Evolutionary conservation across 1,140 invertebrate species (phyloP).

Genomic region (Drosophila novamexicana): DNA sequence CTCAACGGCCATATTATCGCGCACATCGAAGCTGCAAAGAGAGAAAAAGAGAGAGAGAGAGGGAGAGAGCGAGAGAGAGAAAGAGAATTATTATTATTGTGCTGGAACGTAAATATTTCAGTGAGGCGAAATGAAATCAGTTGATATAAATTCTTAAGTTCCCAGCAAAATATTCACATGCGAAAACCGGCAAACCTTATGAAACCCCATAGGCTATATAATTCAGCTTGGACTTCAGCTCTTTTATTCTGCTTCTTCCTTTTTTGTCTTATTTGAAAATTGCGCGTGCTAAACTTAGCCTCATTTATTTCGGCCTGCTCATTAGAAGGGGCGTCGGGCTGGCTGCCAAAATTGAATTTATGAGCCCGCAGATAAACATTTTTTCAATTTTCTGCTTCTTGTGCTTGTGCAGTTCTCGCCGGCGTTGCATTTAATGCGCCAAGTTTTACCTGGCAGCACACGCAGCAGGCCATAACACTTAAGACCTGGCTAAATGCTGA

Average conservation of each 20-base stretch:
- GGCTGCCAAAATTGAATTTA: slow-evolving; percentile 73
- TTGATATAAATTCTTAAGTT: slow-evolving; percentile 57
- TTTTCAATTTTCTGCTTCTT: slow-evolving; percentile 43
- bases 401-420: slow-evolving; percentile 25
- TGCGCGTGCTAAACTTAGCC: slow-evolving; percentile 63
- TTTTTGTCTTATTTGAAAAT: slow-evolving; percentile 29
- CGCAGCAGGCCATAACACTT: slow-evolving; percentile 26
- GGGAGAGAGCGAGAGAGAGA: slow-evolving; percentile 19
- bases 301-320: slow-evolving; percentile 73
- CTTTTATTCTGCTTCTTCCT: too few species aligned
- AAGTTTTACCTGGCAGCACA: slow-evolving; percentile 52
- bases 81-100: slow-evolving; percentile 59
- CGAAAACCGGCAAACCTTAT: slow-evolving; percentile 49
- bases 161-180: slow-evolving; percentile 4
- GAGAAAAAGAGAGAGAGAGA: slow-evolving; percentile 26
- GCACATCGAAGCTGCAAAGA: slow-evolving; percentile 90
- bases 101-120: slow-evolving; percentile 61
- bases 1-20: slow-evolving; percentile 89
- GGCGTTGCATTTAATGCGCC: slow-evolving; percentile 69
- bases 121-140: slow-evolving; percentile 42
- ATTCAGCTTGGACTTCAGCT: not conserved
- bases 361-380: slow-evolving; percentile 67
- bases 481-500: slow-evolving; percentile 22
- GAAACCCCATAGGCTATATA: slow-evolving; percentile 61
- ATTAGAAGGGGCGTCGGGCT: slow-evolving; percentile 48